These are phyloP conservation scores for Nymphalis urticae DNA, from an alignment of 2,888 invertebrate species.

Conservation along the genomic window DNA sequence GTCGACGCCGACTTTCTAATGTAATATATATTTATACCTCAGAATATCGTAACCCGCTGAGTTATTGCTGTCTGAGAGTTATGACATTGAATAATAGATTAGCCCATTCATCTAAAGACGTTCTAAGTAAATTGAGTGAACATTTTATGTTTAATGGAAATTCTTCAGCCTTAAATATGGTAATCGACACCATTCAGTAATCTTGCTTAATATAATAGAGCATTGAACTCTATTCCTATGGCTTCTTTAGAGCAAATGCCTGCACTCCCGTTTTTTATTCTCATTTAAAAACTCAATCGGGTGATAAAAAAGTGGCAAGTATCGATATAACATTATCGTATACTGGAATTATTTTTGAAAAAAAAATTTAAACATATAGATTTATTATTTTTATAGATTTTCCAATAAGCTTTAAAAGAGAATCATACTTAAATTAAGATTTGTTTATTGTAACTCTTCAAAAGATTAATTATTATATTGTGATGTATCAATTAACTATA, in stretches of 20 bases:
- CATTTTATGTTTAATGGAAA: slow-evolving; percentile 41
- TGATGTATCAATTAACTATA: too few relatives aligned
- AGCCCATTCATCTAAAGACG: slow-evolving; percentile 37
- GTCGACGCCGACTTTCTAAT: slow-evolving; percentile 51
- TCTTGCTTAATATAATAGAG: slow-evolving; percentile 38
- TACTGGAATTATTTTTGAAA: too few relatives aligned
- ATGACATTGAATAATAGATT: slow-evolving; percentile 45
- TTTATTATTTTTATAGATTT: too few relatives aligned
- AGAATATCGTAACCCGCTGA: slow-evolving; percentile 55
- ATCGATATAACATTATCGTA: background rate
- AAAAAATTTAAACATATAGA: too few relatives aligned
- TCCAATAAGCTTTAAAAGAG: too few relatives aligned
- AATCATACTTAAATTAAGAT: too few relatives aligned
- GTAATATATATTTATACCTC: slow-evolving; percentile 51
- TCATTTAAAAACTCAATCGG: slow-evolving; percentile 14
- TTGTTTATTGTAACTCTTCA: too few relatives aligned
- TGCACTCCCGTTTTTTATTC: slow-evolving; percentile 23
- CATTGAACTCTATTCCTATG: slow-evolving; percentile 41
- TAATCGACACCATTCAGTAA: slow-evolving; percentile 39
- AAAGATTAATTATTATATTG: too few relatives aligned
- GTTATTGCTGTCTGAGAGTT: slow-evolving; percentile 54
- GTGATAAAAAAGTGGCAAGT: slow-evolving; percentile 1
- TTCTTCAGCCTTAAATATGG: slow-evolving; percentile 37
- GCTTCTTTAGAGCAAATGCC: slow-evolving; percentile 39
- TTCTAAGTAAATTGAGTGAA: slow-evolving; percentile 39